Evolutionary conservation across 2,888 invertebrate species (phyloP), one percentile per base, ranked within the genome.

Genomic region (Tryphoninae sp.): DNA sequence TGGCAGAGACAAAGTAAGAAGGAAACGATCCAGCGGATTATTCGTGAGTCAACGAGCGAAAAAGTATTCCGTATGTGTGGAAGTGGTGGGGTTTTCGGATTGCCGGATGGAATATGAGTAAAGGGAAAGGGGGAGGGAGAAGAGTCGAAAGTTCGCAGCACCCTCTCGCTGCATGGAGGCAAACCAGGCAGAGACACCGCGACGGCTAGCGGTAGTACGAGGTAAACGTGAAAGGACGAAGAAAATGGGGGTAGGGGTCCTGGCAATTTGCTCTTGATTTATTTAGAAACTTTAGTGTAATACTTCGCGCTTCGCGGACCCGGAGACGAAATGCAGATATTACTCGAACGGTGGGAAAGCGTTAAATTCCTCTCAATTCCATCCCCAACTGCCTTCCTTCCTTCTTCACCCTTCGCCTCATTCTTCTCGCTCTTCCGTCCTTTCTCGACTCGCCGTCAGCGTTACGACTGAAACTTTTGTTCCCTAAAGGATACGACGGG

Each of bases 261-360:
- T 81, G 84, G 89, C 86, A 89, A 89, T 89, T 89, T 88, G 86
- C 81, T 84, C 85, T 82, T 89, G 89, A 89, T 89, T 89, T 89
- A 89, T 89, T 87, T 86, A 86, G 86, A 86, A 89, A 89, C 86
- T 89, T 89, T 87, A 69, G 86, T 85, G 86, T 86, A 87, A 87
- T 87, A 88, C 87, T 88, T 87, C 51, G 78, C 71, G 45, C 81
- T 58, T 42, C 4, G 42, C 55, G 55, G 73, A 62, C 65, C 59
- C 59, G 64, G 73, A 85, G 85, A 86, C 86, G 84, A 87, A 85
- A 85, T 87, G 85, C 86, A 85, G 86, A 86, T 87, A 86, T 86
- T 83, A 78, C 72, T 77, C 74, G 78, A 78, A 76, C 79, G 83
- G 84, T 83, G 84, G 82, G 82, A 86, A 86, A 84, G 86, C 86